A percentile compares a stretch with the other conserved stretches of the same genome.
Conservation (phyloP, 2,113 vertebrate genomes). For the Myotis lucifugus region DNA sequence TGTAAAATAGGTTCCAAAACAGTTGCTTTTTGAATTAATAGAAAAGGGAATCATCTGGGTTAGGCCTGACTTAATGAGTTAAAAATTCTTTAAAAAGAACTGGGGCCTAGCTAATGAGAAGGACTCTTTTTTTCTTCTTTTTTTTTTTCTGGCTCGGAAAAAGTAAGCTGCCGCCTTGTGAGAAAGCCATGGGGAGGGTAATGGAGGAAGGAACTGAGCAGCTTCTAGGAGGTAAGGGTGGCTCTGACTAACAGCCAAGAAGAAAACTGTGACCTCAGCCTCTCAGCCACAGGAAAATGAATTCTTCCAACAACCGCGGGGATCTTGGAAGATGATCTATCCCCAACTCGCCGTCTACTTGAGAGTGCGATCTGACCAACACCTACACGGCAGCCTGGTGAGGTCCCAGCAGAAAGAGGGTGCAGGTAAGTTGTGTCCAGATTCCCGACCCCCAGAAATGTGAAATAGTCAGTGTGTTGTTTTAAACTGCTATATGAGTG, state of each 20-base stretch:
- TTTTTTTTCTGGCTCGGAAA: not conserved
- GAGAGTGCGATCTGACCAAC: not conserved
- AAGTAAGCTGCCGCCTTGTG: not conserved
- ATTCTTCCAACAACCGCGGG: not conserved
- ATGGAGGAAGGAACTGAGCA: not conserved
- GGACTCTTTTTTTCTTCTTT: not conserved
- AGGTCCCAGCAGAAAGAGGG: not conserved
- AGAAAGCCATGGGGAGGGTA: not conserved
- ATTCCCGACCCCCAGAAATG: not conserved
- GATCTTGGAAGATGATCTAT: not conserved
- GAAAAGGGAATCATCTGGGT: not conserved
- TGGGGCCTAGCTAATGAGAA: fast-evolving
- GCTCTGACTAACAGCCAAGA: not conserved
- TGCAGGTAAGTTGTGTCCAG: not conserved
- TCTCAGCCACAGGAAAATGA: not conserved
- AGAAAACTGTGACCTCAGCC: not conserved
- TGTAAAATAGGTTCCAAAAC: not conserved
- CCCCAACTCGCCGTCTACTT: not conserved
- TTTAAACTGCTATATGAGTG: not conserved
- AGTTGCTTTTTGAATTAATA: not conserved
- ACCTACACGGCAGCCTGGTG: fast-evolving
- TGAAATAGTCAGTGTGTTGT: not conserved
- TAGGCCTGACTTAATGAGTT: not conserved
- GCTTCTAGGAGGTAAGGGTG: not conserved
- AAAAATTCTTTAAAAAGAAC: not conserved